Base-by-base conservation (phyloP, 2,797 vertebrate genomes). In the Ptychobarbus kaznakovi region DNA sequence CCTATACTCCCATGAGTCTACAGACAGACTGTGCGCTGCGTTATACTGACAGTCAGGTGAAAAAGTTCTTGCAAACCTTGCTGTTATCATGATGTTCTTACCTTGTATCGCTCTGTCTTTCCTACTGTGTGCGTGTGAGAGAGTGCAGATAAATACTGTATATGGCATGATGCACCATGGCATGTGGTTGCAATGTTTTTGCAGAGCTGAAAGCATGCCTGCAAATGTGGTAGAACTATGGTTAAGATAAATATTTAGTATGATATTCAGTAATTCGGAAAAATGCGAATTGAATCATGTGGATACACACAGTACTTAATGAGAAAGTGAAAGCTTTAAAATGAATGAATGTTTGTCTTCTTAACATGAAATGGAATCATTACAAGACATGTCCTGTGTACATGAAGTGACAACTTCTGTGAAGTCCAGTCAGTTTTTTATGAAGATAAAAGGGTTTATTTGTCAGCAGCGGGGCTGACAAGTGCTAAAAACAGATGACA, bases 21-120 rank as follows among this genome's bases (percentile, higher is more conserved):
- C 35, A 76, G 93, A 92, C 82, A 90, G 91, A 91, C 89, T 90
- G 32, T 82, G 73, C n/a, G 51, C 81, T 81, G 75, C 3, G 16
- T 58, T 79, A 44, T 83, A 63, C 70, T 84, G 83, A 84, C 83
- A 84, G 83, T 86, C 78, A 84, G 82, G 73, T 85, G 73, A 78
- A 82, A 87, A 74, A 70, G 28, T 65, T 56, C 38, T 68, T 90
- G 88, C 90, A 92, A 85, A 70, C 74, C 86, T 58, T 56, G 70
- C 83, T 83, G 70, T 74, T 80, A 76, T 85, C 84, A 86, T 83
- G 83, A 81, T 88, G 90, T 87, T 88, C 51, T 80, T 46, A 84
- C 82, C 86, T 88, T 90, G 87, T 84, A 49, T 77, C 18, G 35
- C 90, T 86, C 88, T 90, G 87, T 91, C 90, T 92, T 92, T 90